A percentile compares a stretch with the other conserved stretches of the same genome.
These are phyloP conservation scores for Homarus americanus DNA, from an alignment of 1,140 invertebrate genomes.

Conservation along the genomic window DNA sequence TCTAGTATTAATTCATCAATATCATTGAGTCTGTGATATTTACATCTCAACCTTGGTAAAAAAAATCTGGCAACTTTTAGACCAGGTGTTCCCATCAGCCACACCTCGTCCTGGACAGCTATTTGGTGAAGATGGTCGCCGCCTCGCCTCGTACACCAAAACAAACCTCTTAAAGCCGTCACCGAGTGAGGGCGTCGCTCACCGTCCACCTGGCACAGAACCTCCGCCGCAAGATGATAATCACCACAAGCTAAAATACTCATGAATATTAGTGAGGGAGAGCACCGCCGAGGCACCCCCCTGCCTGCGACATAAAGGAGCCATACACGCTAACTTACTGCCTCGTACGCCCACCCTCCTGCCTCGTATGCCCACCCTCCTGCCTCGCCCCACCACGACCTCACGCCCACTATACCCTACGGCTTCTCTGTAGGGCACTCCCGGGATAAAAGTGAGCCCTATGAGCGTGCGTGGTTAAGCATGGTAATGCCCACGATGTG, in stretches of 20 bases:
- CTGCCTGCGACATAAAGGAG: slow-evolving; percentile 31
- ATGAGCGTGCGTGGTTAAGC: neutral
- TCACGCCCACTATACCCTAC: neutral
- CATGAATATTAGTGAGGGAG: slow-evolving; percentile 28
- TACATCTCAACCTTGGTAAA: no score
- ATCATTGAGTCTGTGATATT: no score
- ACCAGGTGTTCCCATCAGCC: no score
- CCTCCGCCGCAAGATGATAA: slow-evolving; percentile 28
- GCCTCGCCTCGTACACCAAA: no score
- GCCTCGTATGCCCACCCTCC: neutral
- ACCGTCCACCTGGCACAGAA: neutral
- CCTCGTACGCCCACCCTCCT: neutral
- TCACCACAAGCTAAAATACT: slow-evolving; percentile 11
- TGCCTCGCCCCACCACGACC: neutral
- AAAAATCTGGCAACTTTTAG: no score
- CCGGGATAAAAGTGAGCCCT: neutral
- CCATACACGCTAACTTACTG: slow-evolving; percentile 21
- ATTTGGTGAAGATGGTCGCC: no score
- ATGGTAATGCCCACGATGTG: neutral
- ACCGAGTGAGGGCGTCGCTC: neutral
- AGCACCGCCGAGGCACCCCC: slow-evolving; percentile 24
- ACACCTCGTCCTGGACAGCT: no score
- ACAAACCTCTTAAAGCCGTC: neutral
- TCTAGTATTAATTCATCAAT: no score
- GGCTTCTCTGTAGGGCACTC: neutral